These are phyloP conservation scores for Linurgus olivaceus DNA, from an alignment of 2,797 vertebrate genomes.

Conservation along the genomic window DNA sequence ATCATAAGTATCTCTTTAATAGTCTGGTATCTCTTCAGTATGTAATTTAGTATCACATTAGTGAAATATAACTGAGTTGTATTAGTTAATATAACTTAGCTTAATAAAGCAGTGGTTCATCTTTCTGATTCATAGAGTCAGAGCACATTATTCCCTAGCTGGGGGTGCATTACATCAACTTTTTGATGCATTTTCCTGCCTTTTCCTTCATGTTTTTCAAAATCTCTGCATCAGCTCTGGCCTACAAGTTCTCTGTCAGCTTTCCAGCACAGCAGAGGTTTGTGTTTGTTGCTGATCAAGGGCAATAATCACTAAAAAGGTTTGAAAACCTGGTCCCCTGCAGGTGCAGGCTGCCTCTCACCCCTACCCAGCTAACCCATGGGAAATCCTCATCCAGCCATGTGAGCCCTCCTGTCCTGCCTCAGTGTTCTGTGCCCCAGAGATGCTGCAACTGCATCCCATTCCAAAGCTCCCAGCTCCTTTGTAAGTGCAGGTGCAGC, in stretches of 20 bases:
- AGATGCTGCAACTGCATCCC: background rate
- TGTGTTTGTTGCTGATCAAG: background rate
- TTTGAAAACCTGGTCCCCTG: background rate
- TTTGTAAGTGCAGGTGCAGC: background rate
- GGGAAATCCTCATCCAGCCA: background rate
- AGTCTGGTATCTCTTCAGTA: background rate
- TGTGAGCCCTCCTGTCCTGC: background rate
- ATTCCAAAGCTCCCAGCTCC: accelerated
- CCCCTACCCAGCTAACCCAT: background rate
- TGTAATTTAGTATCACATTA: background rate
- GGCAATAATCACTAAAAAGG: background rate
- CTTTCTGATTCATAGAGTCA: background rate
- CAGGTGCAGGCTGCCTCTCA: background rate
- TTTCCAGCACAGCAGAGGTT: background rate
- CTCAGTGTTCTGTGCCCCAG: background rate
- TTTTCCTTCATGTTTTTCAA: background rate
- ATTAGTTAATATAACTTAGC: background rate
- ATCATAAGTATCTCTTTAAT: background rate
- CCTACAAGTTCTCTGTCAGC: background rate
- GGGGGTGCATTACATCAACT: background rate
- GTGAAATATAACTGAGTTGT: too few species aligned
- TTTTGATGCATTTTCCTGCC: too few species aligned
- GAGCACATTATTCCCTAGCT: background rate
- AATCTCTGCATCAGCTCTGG: background rate
- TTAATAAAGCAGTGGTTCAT: background rate